These are phyloP conservation scores for Platyrinchus mystaceus DNA, from an alignment of 2,797 vertebrate species.

Conservation along the genomic window DNA sequence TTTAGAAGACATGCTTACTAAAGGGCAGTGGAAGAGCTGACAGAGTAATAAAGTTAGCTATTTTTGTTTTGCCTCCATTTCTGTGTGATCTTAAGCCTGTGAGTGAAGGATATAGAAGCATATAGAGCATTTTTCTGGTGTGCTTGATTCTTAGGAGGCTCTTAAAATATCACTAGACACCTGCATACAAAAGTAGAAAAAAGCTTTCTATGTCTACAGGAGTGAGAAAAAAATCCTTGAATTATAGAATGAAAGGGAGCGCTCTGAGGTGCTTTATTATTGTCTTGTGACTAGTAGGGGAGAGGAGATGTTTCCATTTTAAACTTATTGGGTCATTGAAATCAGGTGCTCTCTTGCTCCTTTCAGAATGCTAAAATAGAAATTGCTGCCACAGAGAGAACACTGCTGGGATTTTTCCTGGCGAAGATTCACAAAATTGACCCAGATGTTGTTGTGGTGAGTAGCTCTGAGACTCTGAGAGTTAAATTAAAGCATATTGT, in stretches of 20 bases:
- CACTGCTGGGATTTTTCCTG: constrained; percentile 92
- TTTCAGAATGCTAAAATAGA: constrained; percentile 91
- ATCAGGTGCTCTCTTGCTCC: constrained; percentile 54
- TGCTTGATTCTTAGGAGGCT: constrained; percentile 31
- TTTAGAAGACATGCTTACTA: not conserved
- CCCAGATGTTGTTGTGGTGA: constrained; percentile 96
- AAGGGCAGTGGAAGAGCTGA: not conserved
- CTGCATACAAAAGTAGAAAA: constrained; percentile 46
- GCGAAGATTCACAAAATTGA: constrained; percentile 98
- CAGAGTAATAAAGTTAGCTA: not conserved
- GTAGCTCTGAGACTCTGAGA: constrained; percentile 62
- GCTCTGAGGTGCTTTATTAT: constrained; percentile 42
- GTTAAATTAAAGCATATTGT: constrained; percentile 19
- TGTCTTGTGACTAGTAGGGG: constrained; percentile 29
- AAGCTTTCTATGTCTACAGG: constrained; percentile 6
- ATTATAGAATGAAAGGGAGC: constrained; percentile 20
- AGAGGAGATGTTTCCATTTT: constrained; percentile 45
- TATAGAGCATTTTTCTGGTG: constrained; percentile 11
- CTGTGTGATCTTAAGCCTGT: not conserved
- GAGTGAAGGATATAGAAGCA: not conserved
- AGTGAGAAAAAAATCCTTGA: constrained; percentile 14
- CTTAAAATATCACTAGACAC: constrained; percentile 37
- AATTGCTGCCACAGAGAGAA: constrained; percentile 90
- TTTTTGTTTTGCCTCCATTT: not conserved
- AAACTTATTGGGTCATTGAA: constrained; percentile 50